Base-by-base conservation (phyloP, 2,797 vertebrate species). In the Huso huso region DNA sequence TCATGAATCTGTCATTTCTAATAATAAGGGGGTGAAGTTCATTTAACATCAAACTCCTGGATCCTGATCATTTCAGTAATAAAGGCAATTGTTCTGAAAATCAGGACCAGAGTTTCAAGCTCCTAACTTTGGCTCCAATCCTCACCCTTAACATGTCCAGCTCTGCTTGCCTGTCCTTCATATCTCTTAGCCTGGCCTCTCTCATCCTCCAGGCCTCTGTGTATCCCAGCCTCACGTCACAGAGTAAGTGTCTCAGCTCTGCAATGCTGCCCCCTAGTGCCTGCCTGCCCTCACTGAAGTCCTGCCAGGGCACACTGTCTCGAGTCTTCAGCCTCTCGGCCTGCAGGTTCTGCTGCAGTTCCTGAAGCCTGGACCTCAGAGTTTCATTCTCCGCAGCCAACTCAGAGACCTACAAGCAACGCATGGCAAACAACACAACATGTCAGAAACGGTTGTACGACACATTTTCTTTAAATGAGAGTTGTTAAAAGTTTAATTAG, bases 91-190 rank as follows among this genome's bases (percentile, higher is more conserved):
- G 37, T 37, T 37, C 37, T 37, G 37, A 37, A 37, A 4, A 4
- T 37, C 37, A 37, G 37, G 37, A 37, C 5, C 5, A 37, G 37
- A 37, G 37, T 37, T 37, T 37, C 37, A 55, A 55, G 52, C 9
- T n/a, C 53, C 3, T 10, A 55, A n/a, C 53, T 55, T 55, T 10
- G n/a, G 53, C 9, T 10, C 53, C 53, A 37, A 55, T 55, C 6
- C 61, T 62, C 61, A 62, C 61, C 61, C 37, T 62, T 13, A 62
- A 18, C 7, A 13, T 23, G 61, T 62, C 61, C 18, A 62, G 61
- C 61, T 62, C 61, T 7, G 12, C 8, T 18, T 62, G 61, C 61
- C 15, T 13, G 7, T 7, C 8, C 48, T 62, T 9, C 10, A n/a
- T 62, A 3, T 15, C 12, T 10, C 18, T 7, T 10, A 7, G 48